Evolutionary conservation across 2,113 vertebrate genomes (phyloP).

Genomic region (Coptodon rendalli): DNA sequence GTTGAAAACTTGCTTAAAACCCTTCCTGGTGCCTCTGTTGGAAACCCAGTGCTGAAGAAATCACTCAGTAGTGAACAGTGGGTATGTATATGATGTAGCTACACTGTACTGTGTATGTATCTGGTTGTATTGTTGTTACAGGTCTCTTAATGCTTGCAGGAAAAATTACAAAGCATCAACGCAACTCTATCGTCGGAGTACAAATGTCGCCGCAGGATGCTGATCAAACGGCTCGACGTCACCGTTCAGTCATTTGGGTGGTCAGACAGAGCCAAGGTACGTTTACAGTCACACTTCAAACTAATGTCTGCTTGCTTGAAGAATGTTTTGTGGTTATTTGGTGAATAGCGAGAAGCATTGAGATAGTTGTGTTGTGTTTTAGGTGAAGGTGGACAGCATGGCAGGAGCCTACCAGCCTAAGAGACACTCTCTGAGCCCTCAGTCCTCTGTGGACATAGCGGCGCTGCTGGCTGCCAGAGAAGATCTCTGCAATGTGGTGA

Average conservation of each 20-base stretch:
- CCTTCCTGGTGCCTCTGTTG: slow-evolving; percentile 73
- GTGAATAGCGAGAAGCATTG: neutral
- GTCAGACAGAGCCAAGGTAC: slow-evolving; percentile 93
- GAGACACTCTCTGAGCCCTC: slow-evolving; percentile 76
- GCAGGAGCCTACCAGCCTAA: slow-evolving; percentile 89
- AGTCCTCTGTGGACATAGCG: slow-evolving; percentile 76
- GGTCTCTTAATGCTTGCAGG: slow-evolving; percentile 55
- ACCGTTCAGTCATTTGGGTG: slow-evolving; percentile 96
- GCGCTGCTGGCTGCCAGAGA: slow-evolving; percentile 88
- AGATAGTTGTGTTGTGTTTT: neutral
- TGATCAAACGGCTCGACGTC: slow-evolving; percentile 94
- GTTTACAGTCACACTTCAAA: neutral
- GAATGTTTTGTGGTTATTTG: neutral
- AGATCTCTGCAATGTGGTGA: slow-evolving; percentile 86
- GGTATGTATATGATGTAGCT: slow-evolving; percentile 63
- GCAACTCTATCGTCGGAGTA: slow-evolving; percentile 81
- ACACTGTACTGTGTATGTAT: neutral
- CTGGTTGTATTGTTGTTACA: too few species aligned
- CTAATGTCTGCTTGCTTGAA: neutral
- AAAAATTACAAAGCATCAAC: slow-evolving; percentile 82
- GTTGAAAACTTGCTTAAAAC: slow-evolving; percentile 77
- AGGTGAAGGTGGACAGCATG: slow-evolving; percentile 88
- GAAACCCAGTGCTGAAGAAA: slow-evolving; percentile 78
- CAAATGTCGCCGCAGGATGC: slow-evolving; percentile 88
- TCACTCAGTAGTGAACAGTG: slow-evolving; percentile 78